These are phyloP conservation scores for Trialeurodes vaporariorum DNA, from an alignment of 1,140 invertebrate species.

Conservation along the genomic window DNA sequence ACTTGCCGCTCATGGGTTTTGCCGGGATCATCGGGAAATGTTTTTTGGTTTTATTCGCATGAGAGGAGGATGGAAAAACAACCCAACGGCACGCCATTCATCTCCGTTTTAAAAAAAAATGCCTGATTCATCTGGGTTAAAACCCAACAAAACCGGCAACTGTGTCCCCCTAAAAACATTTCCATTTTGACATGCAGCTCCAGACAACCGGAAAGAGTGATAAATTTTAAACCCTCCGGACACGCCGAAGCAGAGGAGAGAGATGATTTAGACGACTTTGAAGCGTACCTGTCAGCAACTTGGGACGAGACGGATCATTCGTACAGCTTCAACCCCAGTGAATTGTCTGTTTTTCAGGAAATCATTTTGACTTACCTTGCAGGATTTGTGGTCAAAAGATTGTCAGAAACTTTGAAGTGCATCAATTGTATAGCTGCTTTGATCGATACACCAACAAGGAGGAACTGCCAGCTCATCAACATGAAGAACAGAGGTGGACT, in stretches of 20 bases:
- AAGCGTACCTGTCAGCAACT: not conserved
- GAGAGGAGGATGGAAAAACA: not conserved
- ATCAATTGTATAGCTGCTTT: not conserved
- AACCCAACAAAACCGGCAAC: not conserved
- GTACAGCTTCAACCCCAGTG: not conserved
- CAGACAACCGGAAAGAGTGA: not conserved
- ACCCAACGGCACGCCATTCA: not conserved
- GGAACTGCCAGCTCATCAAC: not conserved
- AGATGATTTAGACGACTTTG: not conserved
- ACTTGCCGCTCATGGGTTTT: not conserved
- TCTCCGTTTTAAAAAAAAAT: not conserved
- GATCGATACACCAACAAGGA: not conserved
- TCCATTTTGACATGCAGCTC: not conserved
- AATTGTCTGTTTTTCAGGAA: too few species aligned
- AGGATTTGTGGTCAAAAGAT: not conserved
- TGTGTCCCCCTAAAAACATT: conserved; percentile 6
- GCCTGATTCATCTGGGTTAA: not conserved
- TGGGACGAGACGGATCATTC: not conserved
- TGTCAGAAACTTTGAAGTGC: not conserved
- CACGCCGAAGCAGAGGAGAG: too few species aligned
- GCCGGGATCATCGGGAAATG: conserved; percentile 4
- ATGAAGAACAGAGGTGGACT: not conserved
- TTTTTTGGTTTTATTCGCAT: conserved; percentile 1
- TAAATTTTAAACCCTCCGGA: too few species aligned
- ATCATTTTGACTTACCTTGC: not conserved